Conservation (phyloP, 2,888 invertebrate species). For the Caenorhabditis sp. region DNA sequence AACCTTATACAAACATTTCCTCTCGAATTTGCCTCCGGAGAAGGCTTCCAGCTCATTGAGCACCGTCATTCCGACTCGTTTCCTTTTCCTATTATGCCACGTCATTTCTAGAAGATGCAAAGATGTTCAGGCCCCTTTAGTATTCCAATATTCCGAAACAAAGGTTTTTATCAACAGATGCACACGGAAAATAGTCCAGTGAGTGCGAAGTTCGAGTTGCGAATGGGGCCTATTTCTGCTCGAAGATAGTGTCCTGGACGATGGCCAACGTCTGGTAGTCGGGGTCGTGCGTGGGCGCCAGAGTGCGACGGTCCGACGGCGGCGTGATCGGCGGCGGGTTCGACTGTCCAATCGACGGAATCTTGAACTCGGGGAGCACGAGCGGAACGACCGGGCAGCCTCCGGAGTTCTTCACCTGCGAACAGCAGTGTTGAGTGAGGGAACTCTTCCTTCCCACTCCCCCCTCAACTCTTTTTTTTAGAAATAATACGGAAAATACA, state of each 20-base stretch:
- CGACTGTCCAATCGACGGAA: too few species aligned
- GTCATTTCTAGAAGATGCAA: too few species aligned
- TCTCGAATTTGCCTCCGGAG: slow-evolving; percentile 8
- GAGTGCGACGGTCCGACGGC: not conserved
- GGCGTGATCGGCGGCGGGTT: not conserved
- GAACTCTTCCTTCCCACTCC: too few species aligned
- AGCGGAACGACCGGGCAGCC: not conserved
- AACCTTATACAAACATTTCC: not conserved
- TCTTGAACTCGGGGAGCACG: too few species aligned
- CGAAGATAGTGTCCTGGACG: slow-evolving; percentile 1
- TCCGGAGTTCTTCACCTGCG: not conserved
- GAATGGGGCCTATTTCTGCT: not conserved
- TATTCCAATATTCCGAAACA: not conserved
- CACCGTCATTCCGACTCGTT: slow-evolving; percentile 19
- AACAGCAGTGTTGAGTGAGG: too few species aligned
- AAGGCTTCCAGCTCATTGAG: slow-evolving; percentile 33
- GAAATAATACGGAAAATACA: too few species aligned
- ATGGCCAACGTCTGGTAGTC: not conserved
- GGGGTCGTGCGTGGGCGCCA: not conserved
- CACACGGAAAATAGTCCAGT: not conserved
- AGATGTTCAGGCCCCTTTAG: not conserved
- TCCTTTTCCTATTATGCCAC: slow-evolving; percentile 2
- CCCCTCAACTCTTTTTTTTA: too few species aligned
- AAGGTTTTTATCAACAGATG: not conserved
- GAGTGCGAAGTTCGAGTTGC: not conserved